Conservation (phyloP, 2,797 vertebrate genomes). For the Chaunax sp. region DNA sequence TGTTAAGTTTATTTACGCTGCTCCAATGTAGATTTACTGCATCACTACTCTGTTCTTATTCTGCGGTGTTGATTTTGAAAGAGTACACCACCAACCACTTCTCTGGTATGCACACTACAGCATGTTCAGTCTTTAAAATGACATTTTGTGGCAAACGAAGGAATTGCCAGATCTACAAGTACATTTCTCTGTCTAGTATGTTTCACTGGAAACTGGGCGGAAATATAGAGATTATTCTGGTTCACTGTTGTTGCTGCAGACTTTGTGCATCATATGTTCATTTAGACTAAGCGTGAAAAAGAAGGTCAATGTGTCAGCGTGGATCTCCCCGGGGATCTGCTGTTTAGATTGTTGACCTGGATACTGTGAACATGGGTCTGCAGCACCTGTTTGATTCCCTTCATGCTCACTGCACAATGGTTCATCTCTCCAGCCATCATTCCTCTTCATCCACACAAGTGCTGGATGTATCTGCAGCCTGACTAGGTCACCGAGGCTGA, state of each 20-base stretch:
- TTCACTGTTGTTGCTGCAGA: slow-evolving; percentile 46
- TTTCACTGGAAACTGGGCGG: slow-evolving; percentile 38
- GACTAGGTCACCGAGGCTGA: slow-evolving; percentile 54
- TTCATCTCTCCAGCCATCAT: slow-evolving; percentile 9
- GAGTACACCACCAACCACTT: too few relatives aligned
- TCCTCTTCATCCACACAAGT: slow-evolving; percentile 16
- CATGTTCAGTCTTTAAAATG: too few relatives aligned
- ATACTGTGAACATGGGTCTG: slow-evolving; percentile 63
- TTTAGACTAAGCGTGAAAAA: slow-evolving; percentile 71
- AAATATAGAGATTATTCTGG: slow-evolving; percentile 54
- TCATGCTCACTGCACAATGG: slow-evolving; percentile 49
- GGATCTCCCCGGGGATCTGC: slow-evolving; percentile 61
- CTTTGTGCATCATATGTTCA: slow-evolving; percentile 71
- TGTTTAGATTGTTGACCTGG: slow-evolving; percentile 77
- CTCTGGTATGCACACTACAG: too few relatives aligned
- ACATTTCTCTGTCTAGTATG: slow-evolving; percentile 6
- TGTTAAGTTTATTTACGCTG: too few relatives aligned
- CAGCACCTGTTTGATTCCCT: slow-evolving; percentile 75
- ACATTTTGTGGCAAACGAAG: neutral
- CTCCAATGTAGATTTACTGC: too few relatives aligned
- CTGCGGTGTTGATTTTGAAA: too few relatives aligned
- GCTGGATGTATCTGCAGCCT: slow-evolving; percentile 33
- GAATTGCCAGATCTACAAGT: slow-evolving; percentile 14
- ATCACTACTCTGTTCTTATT: too few relatives aligned
- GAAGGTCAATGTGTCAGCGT: slow-evolving; percentile 73